Evolutionary conservation across 2,888 invertebrate species (phyloP), one percentile per base, ranked within the genome.

Genomic region (Chrysolina haemoptera): DNA sequence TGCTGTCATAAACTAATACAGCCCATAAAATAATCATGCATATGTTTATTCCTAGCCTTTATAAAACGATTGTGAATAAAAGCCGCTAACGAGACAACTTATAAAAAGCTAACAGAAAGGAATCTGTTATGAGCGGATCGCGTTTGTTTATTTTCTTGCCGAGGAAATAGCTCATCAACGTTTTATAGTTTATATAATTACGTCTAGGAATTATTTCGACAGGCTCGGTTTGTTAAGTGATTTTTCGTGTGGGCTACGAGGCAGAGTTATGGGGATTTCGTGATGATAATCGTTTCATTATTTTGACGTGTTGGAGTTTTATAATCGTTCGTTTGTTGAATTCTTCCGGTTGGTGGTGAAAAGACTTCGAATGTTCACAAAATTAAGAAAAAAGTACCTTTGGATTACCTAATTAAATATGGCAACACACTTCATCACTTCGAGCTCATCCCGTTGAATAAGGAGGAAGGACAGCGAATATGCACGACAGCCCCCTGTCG

Each of bases 1-100:
- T 76, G 77, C 80, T 63, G 76, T 79, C 80, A 80, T 83, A 83
- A 83, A 81, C 79, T 79, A 80, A 81, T 80, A 76, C 76, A 75
- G 76, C 70, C 79, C 73, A 80, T 81, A 79, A 81, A 81, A 79
- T 78, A 71, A 77, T 81, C 77, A 77, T 76, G 76, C 77, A 78
- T 79, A 77, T 75, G 73, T 66, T 77, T 53, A 67, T 53, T 67
- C 35, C 2, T 35, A 59, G 59, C 59, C 22, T 59, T 59, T 59
- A 59, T 59, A 59, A 22, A 59, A 35, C 59, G 59, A 59, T 68
- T 68, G 72, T 68, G 68, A 72, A 68, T 68, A 68, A 68, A 64
- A 43, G 64, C 64, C 16, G 71, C 73, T 75, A 77, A 76, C 71
- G 73, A 77, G 73, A 63, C 50, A 20, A 69, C 35, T 46, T 62